Percentiles rank a stretch among this genome's conserved stretches.
phyloP scores from a whole-genome alignment of 2,888 invertebrate genomes.

The Aplocera efformata region DNA sequence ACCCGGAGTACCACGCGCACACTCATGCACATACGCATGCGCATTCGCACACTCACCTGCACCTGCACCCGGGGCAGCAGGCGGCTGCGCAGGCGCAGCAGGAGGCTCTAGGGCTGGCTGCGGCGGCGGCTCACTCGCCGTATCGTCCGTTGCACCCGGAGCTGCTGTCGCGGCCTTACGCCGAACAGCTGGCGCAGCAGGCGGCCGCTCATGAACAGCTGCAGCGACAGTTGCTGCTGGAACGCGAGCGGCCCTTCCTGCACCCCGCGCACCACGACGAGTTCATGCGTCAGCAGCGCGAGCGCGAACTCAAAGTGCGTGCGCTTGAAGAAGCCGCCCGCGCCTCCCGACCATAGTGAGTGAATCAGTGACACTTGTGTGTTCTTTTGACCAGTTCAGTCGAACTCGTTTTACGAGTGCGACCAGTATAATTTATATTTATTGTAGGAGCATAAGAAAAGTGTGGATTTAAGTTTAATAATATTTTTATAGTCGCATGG shows the following conservation, averaged over 20 bases:
- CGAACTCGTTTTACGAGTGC: constrained; percentile 44
- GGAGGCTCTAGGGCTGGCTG: constrained; percentile 77
- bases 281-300: constrained; percentile 88
- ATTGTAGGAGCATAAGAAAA: constrained; percentile 43
- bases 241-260: constrained; percentile 86
- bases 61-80: constrained; percentile 88
- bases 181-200: constrained; percentile 89
- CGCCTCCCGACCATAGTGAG: constrained; percentile 70
- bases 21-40: constrained; percentile 95
- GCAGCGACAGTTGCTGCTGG: constrained; percentile 90
- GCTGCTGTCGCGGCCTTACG: constrained; percentile 89
- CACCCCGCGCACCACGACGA: constrained; percentile 80
- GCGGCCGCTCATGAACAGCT: constrained; percentile 92
- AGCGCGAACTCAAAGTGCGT: constrained; percentile 91
- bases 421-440: constrained; percentile 72
- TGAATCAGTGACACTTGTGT: constrained; percentile 3
- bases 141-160: constrained; percentile 87
- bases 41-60: constrained; percentile 93
- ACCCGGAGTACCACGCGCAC: constrained; percentile 94
- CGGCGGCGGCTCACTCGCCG: constrained; percentile 63
- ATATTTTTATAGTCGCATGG: constrained; percentile 76
- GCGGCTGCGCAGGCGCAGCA: constrained; percentile 82
- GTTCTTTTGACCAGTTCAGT: constrained; percentile 33
- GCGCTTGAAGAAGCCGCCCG: constrained; percentile 92
- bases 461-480: constrained; percentile 61